Conservation (phyloP, 1,140 invertebrate genomes). For the Sipha flava region DNA sequence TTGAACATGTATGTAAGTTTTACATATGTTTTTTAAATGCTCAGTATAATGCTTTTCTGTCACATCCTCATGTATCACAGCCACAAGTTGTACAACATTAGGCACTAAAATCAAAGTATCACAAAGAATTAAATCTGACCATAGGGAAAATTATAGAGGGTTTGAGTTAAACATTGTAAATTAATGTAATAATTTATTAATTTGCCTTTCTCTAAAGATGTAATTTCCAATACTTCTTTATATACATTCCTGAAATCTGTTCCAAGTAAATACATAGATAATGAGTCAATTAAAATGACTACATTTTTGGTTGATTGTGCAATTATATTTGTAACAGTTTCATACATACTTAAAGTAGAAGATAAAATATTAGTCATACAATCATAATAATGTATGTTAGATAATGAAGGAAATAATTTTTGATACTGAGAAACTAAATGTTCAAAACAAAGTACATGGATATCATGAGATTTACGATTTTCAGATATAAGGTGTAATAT, state of each 20-base stretch:
- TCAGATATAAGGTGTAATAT: background rate
- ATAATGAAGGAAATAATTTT: background rate
- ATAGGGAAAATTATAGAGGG: background rate
- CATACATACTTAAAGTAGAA: background rate
- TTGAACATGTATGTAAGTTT: slow-evolving; percentile 7
- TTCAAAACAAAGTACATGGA: slow-evolving; percentile 21
- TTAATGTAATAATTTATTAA: background rate
- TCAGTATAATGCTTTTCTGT: background rate
- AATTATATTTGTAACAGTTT: background rate
- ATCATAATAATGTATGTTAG: slow-evolving; percentile 3
- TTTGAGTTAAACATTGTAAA: background rate
- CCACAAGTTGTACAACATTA: slow-evolving; percentile 1
- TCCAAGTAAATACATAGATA: slow-evolving; percentile 5
- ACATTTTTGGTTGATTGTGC: background rate
- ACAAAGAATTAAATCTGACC: background rate
- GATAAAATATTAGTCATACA: background rate
- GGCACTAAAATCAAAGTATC: background rate
- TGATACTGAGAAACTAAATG: background rate
- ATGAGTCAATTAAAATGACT: slow-evolving; percentile 16
- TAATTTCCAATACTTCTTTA: slow-evolving; percentile 19
- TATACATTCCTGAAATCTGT: background rate
- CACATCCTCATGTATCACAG: slow-evolving; percentile 1
- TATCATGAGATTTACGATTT: background rate
- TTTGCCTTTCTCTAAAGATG: background rate
- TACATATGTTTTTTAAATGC: slow-evolving; percentile 19